Conservation (phyloP, 2,888 invertebrate genomes). For the Aethes cnicana region DNA sequence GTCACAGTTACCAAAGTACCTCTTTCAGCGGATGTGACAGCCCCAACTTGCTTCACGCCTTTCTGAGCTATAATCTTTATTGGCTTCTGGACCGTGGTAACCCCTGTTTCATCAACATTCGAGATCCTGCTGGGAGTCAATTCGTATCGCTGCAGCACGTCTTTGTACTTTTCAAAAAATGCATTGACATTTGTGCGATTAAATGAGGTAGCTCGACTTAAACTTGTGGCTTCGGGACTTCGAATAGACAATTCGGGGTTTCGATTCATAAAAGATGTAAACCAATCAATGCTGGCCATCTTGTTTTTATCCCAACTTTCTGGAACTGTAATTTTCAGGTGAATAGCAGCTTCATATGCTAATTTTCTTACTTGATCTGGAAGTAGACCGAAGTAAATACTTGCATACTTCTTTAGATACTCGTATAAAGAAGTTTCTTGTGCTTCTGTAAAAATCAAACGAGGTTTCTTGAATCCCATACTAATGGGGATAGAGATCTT, state of each 20-base stretch:
- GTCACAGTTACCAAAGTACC: conserved; percentile 10
- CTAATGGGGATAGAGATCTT: too few species aligned
- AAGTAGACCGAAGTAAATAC: not conserved
- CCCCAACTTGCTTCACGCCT: conserved; percentile 23
- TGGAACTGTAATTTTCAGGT: too few species aligned
- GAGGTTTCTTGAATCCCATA: too few species aligned
- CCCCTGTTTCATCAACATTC: conserved; percentile 33
- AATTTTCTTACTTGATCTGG: not conserved
- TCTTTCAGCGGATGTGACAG: conserved; percentile 21
- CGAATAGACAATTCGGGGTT: conserved; percentile 14
- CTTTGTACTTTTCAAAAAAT: conserved; percentile 34
- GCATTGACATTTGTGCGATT: conserved; percentile 27
- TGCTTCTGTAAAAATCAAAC: too few species aligned
- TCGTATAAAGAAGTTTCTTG: too few species aligned
- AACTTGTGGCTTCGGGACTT: conserved; percentile 27
- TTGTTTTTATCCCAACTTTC: conserved; percentile 27
- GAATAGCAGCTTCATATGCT: conserved; percentile 12
- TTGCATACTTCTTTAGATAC: too few species aligned
- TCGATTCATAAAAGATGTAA: conserved; percentile 14
- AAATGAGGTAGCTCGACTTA: conserved; percentile 33
- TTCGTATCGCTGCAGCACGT: conserved; percentile 7
- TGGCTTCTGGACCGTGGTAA: conserved; percentile 21
- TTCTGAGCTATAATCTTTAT: conserved; percentile 19
- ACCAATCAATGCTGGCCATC: conserved; percentile 27
- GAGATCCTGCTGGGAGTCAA: conserved; percentile 25